Conservation (phyloP, 1,140 invertebrate genomes). For the Antheraea pernyi region DNA sequence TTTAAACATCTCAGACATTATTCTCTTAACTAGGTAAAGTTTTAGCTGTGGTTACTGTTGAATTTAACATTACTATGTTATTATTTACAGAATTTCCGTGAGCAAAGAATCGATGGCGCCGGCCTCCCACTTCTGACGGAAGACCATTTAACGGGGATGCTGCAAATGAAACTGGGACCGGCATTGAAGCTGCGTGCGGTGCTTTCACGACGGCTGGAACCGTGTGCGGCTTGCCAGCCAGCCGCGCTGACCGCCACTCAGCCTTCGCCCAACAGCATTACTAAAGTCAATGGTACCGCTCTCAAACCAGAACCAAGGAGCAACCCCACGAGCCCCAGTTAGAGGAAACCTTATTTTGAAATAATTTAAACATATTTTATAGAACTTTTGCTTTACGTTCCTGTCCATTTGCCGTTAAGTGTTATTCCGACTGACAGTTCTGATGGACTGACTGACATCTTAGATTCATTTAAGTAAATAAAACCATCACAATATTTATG, state of each 20-base stretch:
- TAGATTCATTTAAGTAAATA: neutral
- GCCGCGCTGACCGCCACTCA: constrained; percentile 19
- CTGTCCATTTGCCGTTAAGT: constrained; percentile 10
- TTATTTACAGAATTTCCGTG: constrained; percentile 92
- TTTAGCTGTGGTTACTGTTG: too few relatives aligned
- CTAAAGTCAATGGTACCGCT: constrained; percentile 55
- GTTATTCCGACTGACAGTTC: constrained; percentile 4
- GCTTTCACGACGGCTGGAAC: constrained; percentile 88
- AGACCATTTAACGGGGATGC: constrained; percentile 93
- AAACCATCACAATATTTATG: neutral
- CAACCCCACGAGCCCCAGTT: constrained; percentile 72
- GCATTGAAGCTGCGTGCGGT: constrained; percentile 93
- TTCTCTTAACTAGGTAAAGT: too few relatives aligned
- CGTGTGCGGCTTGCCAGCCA: constrained; percentile 60
- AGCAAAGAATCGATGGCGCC: constrained; percentile 94
- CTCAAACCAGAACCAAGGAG: constrained; percentile 67
- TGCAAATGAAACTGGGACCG: constrained; percentile 96
- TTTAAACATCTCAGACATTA: too few relatives aligned
- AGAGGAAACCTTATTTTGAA: constrained; percentile 25
- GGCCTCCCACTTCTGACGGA: constrained; percentile 93
- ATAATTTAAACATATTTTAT: constrained; percentile 11
- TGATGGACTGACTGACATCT: too few relatives aligned
- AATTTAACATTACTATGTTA: constrained; percentile 4
- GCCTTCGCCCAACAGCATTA: constrained; percentile 28
- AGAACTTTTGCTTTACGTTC: constrained; percentile 22